Evolutionary conservation across 1,140 invertebrate species (phyloP), one percentile per base, ranked within the genome.

Genomic region (Araneus ventricosus): DNA sequence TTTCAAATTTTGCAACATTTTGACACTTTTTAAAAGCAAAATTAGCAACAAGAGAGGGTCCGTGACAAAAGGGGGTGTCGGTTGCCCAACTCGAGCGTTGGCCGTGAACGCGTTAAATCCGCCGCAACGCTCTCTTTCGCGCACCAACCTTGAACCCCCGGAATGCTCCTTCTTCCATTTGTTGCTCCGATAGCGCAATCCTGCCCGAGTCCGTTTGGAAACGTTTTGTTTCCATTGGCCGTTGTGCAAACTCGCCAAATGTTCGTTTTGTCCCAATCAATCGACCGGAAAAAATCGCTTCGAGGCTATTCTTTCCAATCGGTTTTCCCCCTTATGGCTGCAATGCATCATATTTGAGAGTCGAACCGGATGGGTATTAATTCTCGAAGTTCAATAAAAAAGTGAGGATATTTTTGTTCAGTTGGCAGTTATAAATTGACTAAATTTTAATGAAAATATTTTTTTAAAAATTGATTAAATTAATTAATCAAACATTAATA

Each of bases 101-200:
- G 24, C 24, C 24, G 63, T 14, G 27, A 67, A 67, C 63, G 63
- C 45, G 3, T 52, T 52, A 37, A 80, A 34, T 22, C 39, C 37
- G 75, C 75, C 37, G 75, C 27, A 80, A 80, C 75, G 75, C 75
- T 80, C 75, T 80, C 75, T 80, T 80, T 80, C 34, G 30, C 37
- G 7, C 75, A 34, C 7, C 27, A 27, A 34, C 75, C 75, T 80
- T 80, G 75, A 80, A 80, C 75, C 75, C 75, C 5, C 8, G 34
- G 75, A 39, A 39, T 80, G 75, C 39, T 80, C 34, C 75, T 39
- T 37, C 75, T 80, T 37, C 39, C 75, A 2, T 34, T 41, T 30
- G 27, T 79, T 79, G 3, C 17, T 79, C 70, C 10, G 30, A 63
- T n/a, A 67, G 27, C 24, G 27, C n/a, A 67, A 52, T 52, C 45